A percentile compares a stretch with the other conserved stretches of the same genome.
Conservation (phyloP, 2,888 invertebrate genomes). For the Neoscelio sp. region DNA sequence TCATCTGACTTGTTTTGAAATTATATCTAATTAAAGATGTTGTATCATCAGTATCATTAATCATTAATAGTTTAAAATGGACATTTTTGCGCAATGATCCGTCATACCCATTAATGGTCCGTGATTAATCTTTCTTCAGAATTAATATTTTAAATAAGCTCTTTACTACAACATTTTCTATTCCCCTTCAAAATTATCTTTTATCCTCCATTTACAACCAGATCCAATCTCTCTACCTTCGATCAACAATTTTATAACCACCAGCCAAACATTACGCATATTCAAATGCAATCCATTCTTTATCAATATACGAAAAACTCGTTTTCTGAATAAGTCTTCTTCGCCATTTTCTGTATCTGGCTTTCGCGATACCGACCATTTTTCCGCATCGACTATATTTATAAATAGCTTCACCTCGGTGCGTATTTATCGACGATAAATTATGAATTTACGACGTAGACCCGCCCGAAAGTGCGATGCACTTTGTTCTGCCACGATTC, state of each 20-base stretch:
- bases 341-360: slow-evolving; percentile 3
- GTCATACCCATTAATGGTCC: too few relatives aligned
- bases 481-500: slow-evolving; percentile 25
- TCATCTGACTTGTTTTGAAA: too few relatives aligned
- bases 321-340: slow-evolving; percentile 21
- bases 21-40: too few relatives aligned
- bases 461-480: slow-evolving; percentile 31
- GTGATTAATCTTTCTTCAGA: too few relatives aligned
- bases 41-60: too few relatives aligned
- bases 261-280: neutral
- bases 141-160: too few relatives aligned
- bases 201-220: neutral
- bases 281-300: slow-evolving; percentile 8
- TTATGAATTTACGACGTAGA: slow-evolving; percentile 60
- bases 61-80: too few relatives aligned
- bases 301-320: slow-evolving; percentile 33
- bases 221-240: neutral
- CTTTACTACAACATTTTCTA: too few relatives aligned
- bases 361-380: neutral
- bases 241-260: slow-evolving; percentile 7
- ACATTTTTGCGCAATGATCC: too few relatives aligned
- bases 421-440: slow-evolving; percentile 49
- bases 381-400: slow-evolving; percentile 14
- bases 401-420: slow-evolving; percentile 29
- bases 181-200: too few relatives aligned